A percentile compares a stretch with the other conserved stretches of the same genome.
Evolutionary conservation across 2,888 invertebrate genomes (phyloP).

Genomic region (Cerceris rybyensis): DNA sequence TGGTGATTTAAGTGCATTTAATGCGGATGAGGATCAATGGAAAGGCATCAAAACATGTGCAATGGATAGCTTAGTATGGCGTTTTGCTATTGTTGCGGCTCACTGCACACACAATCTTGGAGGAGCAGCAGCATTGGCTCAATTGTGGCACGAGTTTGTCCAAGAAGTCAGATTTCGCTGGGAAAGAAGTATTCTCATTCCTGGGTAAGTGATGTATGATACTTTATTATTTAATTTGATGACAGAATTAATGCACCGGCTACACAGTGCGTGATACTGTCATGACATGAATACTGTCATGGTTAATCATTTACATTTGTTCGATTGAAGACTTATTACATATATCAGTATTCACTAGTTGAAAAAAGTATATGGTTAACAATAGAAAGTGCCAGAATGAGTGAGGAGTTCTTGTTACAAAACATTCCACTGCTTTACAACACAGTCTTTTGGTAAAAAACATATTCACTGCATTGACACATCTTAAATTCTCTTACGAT

Average conservation of each 20-base stretch:
- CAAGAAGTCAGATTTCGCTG: constrained; percentile 95
- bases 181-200: constrained; percentile 90
- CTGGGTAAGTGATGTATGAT: constrained; percentile 88
- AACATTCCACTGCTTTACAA: constrained; percentile 21
- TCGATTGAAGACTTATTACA: constrained; percentile 10
- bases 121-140: constrained; percentile 89
- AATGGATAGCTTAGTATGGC: constrained; percentile 90
- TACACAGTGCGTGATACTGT: constrained; percentile 16
- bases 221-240: constrained; percentile 57
- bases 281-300: constrained; percentile 23
- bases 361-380: constrained; percentile 16
- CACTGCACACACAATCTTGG: constrained; percentile 90
- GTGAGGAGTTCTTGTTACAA: not conserved
- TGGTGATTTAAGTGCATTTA: constrained; percentile 68
- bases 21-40: constrained; percentile 76
- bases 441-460: constrained; percentile 70
- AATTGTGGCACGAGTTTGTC: constrained; percentile 96
- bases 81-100: constrained; percentile 89
- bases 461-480: constrained; percentile 40
- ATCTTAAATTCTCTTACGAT: constrained; percentile 15
- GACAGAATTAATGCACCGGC: constrained; percentile 33
- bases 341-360: constrained; percentile 24
- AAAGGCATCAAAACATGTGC: constrained; percentile 89
- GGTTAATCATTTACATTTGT: constrained; percentile 6
- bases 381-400: not conserved